phyloP scores from a whole-genome alignment of 2,113 vertebrate species.

The Salvelinus alpinus region DNA sequence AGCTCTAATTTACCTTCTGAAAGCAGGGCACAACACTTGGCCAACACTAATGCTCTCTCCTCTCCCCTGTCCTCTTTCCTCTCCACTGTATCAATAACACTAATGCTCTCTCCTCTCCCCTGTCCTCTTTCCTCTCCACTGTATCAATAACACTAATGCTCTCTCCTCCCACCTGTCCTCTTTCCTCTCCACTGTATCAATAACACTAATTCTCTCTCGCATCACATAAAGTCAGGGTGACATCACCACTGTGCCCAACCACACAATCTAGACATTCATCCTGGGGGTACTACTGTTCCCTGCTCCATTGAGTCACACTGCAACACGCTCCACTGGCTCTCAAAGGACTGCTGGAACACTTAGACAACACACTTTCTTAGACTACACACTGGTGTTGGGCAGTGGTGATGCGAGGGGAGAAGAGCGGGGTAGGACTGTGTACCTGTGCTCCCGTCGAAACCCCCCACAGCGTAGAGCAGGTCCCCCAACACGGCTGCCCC shows the following conservation, averaged over 20 bases:
- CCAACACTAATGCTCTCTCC: background rate
- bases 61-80: no score
- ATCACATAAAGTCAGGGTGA: background rate
- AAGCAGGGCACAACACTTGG: background rate
- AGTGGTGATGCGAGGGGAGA: background rate
- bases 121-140: no score
- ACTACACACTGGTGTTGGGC: background rate
- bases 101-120: no score
- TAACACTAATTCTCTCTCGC: background rate
- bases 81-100: no score
- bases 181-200: no score
- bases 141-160: no score
- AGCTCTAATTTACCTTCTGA: background rate
- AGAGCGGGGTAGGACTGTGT: constrained; percentile 24
- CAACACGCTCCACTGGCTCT: background rate
- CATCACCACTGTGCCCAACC: background rate
- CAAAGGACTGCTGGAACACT: background rate
- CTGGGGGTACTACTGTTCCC: background rate
- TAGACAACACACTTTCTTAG: background rate
- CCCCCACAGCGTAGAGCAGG: constrained; percentile 91
- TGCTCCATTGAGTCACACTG: background rate
- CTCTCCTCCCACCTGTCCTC: no score
- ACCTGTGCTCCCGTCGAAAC: constrained; percentile 96
- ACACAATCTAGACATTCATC: background rate
- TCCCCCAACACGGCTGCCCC: constrained; percentile 89